Conservation (phyloP, 1,140 invertebrate genomes). For the Danaus plexippus region DNA sequence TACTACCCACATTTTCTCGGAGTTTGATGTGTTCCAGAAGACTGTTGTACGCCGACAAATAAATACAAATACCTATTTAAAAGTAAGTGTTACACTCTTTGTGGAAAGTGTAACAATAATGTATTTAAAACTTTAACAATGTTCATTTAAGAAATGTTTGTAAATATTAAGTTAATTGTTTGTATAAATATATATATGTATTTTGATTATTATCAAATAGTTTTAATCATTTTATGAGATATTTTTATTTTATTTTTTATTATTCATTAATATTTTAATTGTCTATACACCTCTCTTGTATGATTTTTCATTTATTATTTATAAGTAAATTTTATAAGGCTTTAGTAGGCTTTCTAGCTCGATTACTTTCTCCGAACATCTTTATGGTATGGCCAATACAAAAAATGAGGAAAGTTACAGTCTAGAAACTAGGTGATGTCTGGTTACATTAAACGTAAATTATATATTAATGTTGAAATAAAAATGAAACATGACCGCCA, state of each 20-base stretch:
- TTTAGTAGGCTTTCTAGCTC: conserved; percentile 10
- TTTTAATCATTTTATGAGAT: neutral
- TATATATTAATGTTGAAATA: conserved; percentile 19
- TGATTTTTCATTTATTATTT: no score
- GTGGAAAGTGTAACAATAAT: no score
- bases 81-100: no score
- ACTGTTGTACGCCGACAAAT: neutral
- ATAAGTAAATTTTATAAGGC: conserved; percentile 2
- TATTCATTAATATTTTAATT: neutral
- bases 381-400: conserved; percentile 18
- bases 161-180: no score
- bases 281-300: neutral
- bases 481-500: conserved; percentile 8
- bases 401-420: conserved; percentile 20
- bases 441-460: conserved; percentile 14
- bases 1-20: neutral
- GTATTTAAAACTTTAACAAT: no score
- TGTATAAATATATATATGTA: no score
- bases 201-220: neutral
- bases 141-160: no score
- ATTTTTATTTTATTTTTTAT: no score
- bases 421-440: conserved; percentile 18
- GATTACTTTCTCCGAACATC: conserved; percentile 21
- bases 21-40: neutral
- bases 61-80: no score